Evolutionary conservation across 1,140 invertebrate genomes (phyloP).

Genomic region (Adelges cooleyi): DNA sequence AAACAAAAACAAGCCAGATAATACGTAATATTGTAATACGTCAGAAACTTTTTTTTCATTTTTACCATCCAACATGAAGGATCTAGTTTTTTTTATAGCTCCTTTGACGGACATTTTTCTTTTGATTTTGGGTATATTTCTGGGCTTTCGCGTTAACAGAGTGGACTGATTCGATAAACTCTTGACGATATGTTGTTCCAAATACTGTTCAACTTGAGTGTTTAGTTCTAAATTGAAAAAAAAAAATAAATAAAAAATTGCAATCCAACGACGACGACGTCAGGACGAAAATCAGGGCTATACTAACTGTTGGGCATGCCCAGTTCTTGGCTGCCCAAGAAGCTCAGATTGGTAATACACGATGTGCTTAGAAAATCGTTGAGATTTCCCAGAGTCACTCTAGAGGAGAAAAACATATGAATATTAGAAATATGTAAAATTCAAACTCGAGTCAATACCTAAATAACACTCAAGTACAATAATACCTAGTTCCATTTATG

Average conservation of each 20-base stretch:
- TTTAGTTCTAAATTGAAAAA: conserved; percentile 63
- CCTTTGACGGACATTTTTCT: conserved; percentile 71
- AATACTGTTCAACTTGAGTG: conserved; percentile 70
- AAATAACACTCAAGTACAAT: background rate
- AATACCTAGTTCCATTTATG: conserved; percentile 79
- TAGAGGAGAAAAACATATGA: conserved; percentile 36
- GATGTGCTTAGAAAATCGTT: conserved; percentile 90
- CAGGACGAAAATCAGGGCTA: too few relatives aligned
- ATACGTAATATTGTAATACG: background rate
- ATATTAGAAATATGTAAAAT: too few relatives aligned
- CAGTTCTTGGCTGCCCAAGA: conserved; percentile 81
- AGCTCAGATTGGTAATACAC: conserved; percentile 89
- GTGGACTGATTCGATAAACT: conserved; percentile 60
- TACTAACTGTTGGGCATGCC: conserved; percentile 65
- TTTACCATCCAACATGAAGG: conserved; percentile 49
- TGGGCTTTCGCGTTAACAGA: conserved; percentile 45
- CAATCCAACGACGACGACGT: background rate
- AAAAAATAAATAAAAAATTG: conserved; percentile 12
- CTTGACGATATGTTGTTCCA: conserved; percentile 74
- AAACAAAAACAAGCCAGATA: conserved; percentile 41
- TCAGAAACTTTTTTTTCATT: background rate
- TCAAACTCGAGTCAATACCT: too few relatives aligned
- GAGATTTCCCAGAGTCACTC: conserved; percentile 81
- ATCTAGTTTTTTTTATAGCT: conserved; percentile 74
- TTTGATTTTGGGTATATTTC: conserved; percentile 40